Evolutionary conservation across 2,888 invertebrate species (phyloP), one percentile per base, ranked within the genome.

Genomic region (Rosalia funebris): DNA sequence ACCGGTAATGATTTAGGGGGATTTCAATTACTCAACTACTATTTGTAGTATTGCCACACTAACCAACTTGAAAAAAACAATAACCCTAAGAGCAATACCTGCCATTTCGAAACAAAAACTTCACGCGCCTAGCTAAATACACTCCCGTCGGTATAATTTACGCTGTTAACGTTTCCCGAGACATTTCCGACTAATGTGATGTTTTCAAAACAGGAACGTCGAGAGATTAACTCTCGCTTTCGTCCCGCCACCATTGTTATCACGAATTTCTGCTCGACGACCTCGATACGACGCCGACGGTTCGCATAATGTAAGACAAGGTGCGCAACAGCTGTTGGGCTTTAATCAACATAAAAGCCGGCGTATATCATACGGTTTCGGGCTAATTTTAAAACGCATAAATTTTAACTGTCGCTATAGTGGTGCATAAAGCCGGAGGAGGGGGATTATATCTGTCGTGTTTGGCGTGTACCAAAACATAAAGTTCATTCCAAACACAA

Each of bases 311-410:
- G 45, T 36, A 17, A 46, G 46, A 39, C 44, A 37, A 50, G 50
- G 45, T 57, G 37, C 32, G 50, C 15, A 14, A 44, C 57, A 52
- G 50, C 50, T 52, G 57, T 50, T 34, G 17, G 5, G 41, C 17
- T 68, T 68, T 68, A 68, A 68, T 68, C 68, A 66, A 59, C 64
- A 63, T 68, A 66, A 66, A 66, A 68, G 68, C 66, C 53, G 52
- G 54, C 14, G 37, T 37, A 37, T 20, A 50, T 50, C 50, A 39
- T 39, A 20, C 36, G n/a, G 19, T 48, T 39, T 20, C 10, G 25
- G 39, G 50, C 39, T 50, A 50, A 50, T 39, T 50, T 50, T 39
- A 39, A 50, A 39, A 50, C 25, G 39, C 39, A 50, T 50, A 50
- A 50, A 50, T 50, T 39, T 15, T n/a, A 20, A n/a, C 37, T n/a